Evolutionary conservation across 2,888 invertebrate species (phyloP).

Genomic region (Agriopis leucophaearia): DNA sequence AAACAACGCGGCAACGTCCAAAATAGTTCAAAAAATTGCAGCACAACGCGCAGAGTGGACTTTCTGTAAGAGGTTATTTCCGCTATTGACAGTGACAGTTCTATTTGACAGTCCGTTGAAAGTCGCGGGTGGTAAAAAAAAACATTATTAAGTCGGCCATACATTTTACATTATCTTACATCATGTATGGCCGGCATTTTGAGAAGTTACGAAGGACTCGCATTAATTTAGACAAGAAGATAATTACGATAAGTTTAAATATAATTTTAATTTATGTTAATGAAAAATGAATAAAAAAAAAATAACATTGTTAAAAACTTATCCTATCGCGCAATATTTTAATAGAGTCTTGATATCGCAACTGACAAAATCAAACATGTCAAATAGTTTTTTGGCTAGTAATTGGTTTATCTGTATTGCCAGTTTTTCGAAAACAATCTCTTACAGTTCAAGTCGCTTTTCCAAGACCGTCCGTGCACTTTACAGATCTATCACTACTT

Average conservation of each 20-base stretch:
- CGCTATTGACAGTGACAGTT: slow-evolving; percentile 2
- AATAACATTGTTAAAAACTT: neutral
- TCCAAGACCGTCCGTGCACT: slow-evolving; percentile 22
- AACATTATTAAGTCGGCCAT: neutral
- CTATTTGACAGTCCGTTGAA: slow-evolving; percentile 1
- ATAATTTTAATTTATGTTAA: no score
- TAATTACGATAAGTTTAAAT: no score
- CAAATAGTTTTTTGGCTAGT: neutral
- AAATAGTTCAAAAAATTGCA: slow-evolving; percentile 16
- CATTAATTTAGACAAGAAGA: neutral
- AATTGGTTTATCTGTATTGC: neutral
- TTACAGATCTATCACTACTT: slow-evolving; percentile 30
- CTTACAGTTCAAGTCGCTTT: neutral
- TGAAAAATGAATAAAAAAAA: no score
- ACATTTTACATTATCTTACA: neutral
- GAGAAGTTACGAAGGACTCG: neutral
- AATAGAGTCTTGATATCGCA: neutral
- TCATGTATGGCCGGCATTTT: neutral
- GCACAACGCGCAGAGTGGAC: slow-evolving; percentile 1
- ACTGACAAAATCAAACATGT: slow-evolving; percentile 10
- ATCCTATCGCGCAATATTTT: neutral
- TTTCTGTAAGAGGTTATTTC: slow-evolving; percentile 18
- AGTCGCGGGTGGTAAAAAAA: neutral
- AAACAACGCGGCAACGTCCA: slow-evolving; percentile 6
- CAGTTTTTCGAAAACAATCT: neutral